A percentile compares a stretch with the other conserved stretches of the same genome.
Evolutionary conservation across 2,113 vertebrate genomes (phyloP).

Genomic region (Empidonax traillii): DNA sequence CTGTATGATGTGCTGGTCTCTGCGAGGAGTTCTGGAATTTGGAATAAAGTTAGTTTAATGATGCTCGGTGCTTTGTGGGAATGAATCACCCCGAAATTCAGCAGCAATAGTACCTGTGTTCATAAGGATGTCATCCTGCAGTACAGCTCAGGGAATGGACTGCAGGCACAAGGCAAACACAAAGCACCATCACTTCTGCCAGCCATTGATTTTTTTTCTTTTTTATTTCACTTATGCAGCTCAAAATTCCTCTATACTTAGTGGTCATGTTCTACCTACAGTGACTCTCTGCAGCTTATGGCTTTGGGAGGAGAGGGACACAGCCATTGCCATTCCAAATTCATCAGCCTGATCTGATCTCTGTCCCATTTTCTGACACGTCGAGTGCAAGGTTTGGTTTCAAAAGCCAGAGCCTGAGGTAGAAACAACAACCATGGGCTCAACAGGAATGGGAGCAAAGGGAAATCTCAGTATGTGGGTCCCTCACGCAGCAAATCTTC

Average conservation of each 20-base stretch:
- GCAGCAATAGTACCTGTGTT: background rate
- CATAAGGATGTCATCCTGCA: background rate
- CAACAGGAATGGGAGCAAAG: background rate
- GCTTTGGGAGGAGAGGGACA: background rate
- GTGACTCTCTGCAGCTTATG: fast-evolving
- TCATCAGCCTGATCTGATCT: background rate
- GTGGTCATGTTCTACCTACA: background rate
- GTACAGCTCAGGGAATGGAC: background rate
- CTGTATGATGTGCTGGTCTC: background rate
- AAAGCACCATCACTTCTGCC: background rate
- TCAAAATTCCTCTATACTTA: background rate
- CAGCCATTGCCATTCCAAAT: background rate
- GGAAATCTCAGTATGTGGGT: too few species aligned
- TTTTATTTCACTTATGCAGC: background rate
- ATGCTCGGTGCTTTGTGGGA: background rate
- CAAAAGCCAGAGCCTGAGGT: background rate
- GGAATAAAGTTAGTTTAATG: background rate
- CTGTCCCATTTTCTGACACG: background rate
- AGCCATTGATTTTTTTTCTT: background rate
- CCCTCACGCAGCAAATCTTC: background rate
- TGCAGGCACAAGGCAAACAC: background rate
- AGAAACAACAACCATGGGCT: background rate
- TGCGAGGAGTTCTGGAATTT: background rate
- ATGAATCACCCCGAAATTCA: background rate
- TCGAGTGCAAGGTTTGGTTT: background rate